A percentile compares a stretch with the other conserved stretches of the same genome.
Conservation (phyloP, 2,113 vertebrate genomes). For the Lycocorax pyrrhopterus region DNA sequence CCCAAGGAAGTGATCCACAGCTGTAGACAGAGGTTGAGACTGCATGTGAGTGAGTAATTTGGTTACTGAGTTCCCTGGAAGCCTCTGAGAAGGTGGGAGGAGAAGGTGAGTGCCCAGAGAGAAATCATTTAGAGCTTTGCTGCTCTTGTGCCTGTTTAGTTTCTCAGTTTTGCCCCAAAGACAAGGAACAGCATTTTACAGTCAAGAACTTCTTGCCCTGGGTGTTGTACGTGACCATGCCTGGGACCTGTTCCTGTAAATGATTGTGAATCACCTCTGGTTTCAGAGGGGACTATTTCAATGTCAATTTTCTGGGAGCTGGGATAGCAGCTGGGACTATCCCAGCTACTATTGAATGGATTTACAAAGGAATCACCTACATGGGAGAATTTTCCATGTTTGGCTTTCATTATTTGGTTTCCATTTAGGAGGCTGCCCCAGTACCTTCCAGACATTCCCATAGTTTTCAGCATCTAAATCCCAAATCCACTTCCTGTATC, state of each 20-base stretch:
- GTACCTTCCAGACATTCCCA: rapidly evolving
- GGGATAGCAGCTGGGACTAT: neutral
- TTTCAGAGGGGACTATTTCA: neutral
- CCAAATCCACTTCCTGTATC: neutral
- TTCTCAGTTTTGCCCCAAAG: neutral
- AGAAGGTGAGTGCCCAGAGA: neutral
- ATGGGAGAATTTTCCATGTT: neutral
- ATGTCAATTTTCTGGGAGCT: neutral
- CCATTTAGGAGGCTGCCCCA: neutral
- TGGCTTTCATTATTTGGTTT: neutral
- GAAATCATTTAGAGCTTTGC: neutral
- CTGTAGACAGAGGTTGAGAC: neutral
- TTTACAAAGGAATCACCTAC: neutral
- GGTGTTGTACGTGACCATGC: rapidly evolving
- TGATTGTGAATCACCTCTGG: neutral
- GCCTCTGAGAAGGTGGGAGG: neutral
- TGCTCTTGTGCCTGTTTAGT: neutral
- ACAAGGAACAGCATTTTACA: neutral
- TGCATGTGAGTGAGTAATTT: neutral
- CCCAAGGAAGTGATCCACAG: neutral
- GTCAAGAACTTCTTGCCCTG: neutral
- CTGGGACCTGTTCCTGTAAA: neutral
- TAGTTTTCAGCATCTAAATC: neutral
- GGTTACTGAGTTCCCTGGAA: neutral
- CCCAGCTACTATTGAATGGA: neutral